Conservation (phyloP, 1,140 invertebrate genomes). For the Sinella curviseta region DNA sequence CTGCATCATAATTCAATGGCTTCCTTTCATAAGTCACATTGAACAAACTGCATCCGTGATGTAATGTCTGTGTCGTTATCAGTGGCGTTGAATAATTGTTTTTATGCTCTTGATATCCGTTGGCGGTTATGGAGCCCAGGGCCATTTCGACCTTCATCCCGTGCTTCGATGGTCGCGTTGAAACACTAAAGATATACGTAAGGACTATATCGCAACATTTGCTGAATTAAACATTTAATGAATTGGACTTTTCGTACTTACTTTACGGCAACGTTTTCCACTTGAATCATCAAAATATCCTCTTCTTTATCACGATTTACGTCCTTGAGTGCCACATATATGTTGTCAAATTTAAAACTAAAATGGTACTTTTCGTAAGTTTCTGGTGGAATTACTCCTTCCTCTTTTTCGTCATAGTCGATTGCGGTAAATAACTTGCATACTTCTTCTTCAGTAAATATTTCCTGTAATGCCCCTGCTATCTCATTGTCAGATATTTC, state of each 20-base stretch:
- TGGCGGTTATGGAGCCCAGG: slow-evolving; percentile 37
- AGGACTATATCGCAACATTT: not conserved
- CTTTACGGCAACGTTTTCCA: slow-evolving; percentile 35
- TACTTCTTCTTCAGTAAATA: slow-evolving; percentile 90
- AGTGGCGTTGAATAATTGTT: not conserved
- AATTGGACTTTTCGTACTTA: no score
- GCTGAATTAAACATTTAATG: not conserved
- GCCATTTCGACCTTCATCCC: slow-evolving; percentile 36
- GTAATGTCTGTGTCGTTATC: slow-evolving; percentile 17
- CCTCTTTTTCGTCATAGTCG: slow-evolving; percentile 85
- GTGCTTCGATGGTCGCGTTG: slow-evolving; percentile 39
- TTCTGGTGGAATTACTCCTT: slow-evolving; percentile 72
- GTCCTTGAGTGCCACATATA: slow-evolving; percentile 65
- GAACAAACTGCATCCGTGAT: slow-evolving; percentile 56
- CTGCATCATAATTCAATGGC: slow-evolving; percentile 77
- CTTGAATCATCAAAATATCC: slow-evolving; percentile 29
- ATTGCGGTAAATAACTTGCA: slow-evolving; percentile 90
- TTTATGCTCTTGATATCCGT: slow-evolving; percentile 34
- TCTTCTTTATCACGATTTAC: not conserved
- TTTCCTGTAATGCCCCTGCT: slow-evolving; percentile 80
- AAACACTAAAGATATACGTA: slow-evolving; percentile 18
- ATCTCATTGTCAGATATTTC: slow-evolving; percentile 25
- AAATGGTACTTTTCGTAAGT: slow-evolving; percentile 75
- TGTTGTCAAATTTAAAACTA: slow-evolving; percentile 65
- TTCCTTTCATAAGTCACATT: slow-evolving; percentile 85